These are phyloP conservation scores for Dione juno DNA, from an alignment of 2,888 invertebrate species.

Conservation along the genomic window DNA sequence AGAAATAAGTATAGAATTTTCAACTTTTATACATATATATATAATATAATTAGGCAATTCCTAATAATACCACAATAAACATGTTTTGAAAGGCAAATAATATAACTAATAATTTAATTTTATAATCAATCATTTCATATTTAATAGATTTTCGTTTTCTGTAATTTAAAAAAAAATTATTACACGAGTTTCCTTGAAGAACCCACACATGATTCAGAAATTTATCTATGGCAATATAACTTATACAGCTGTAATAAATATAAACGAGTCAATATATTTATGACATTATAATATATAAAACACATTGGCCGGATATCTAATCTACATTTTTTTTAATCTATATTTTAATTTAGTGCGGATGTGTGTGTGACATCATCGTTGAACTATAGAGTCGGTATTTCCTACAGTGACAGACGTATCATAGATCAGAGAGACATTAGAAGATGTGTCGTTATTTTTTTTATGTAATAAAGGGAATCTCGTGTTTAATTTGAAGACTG, in stretches of 20 bases:
- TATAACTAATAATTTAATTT: no score
- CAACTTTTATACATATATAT: no score
- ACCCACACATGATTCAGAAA: not conserved
- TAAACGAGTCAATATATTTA: conserved; percentile 23
- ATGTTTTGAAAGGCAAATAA: no score
- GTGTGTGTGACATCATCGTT: conserved; percentile 39
- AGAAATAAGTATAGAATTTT: no score
- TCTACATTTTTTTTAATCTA: conserved; percentile 11
- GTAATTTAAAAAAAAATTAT: conserved; percentile 1
- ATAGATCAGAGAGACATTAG: not conserved
- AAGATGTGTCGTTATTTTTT: not conserved
- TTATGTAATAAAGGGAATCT: no score
- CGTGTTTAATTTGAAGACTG: no score
- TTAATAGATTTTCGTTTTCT: no score
- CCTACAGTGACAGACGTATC: conserved; percentile 2
- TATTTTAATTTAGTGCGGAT: conserved; percentile 27
- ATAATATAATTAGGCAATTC: no score
- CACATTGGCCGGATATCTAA: conserved; percentile 28
- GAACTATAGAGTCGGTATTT: conserved; percentile 27
- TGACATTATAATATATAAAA: conserved; percentile 22
- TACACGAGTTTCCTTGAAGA: not conserved
- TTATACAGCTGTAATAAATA: conserved; percentile 10
- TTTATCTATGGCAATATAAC: not conserved
- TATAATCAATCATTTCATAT: no score
- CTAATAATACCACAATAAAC: no score